These are phyloP conservation scores for Cyclargus thomasi DNA, from an alignment of 1,140 invertebrate species.

Conservation along the genomic window DNA sequence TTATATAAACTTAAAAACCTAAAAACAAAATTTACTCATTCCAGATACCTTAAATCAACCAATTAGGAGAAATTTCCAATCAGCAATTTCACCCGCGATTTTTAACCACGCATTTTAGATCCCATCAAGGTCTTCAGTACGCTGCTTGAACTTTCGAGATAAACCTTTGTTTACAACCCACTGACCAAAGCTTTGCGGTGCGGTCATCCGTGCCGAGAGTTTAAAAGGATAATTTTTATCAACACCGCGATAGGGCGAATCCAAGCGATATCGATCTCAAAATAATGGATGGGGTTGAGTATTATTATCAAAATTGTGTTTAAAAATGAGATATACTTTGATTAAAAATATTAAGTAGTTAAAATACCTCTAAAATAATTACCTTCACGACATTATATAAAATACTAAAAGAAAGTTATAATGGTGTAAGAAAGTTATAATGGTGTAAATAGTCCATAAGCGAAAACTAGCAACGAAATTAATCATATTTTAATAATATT, in stretches of 20 bases:
- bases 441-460: neutral
- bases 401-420: too few species aligned
- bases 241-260: conserved; percentile 32
- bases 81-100: neutral
- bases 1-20: too few species aligned
- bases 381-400: too few species aligned
- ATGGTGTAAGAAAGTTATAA: too few species aligned
- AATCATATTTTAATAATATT: neutral
- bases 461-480: neutral
- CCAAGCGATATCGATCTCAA: conserved; percentile 11
- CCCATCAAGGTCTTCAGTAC: neutral
- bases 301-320: neutral
- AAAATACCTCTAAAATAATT: too few species aligned
- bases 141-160: conserved; percentile 1
- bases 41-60: neutral
- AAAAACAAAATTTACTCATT: neutral
- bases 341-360: too few species aligned
- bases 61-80: neutral
- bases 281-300: neutral
- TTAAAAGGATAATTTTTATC: conserved; percentile 62
- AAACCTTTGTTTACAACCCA: conserved; percentile 39
- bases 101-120: neutral
- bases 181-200: conserved; percentile 52
- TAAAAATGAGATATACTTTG: neutral
- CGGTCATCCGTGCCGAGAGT: conserved; percentile 50